These are phyloP conservation scores for Himalopsyche phryganea DNA, from an alignment of 1,140 invertebrate genomes.

Conservation along the genomic window DNA sequence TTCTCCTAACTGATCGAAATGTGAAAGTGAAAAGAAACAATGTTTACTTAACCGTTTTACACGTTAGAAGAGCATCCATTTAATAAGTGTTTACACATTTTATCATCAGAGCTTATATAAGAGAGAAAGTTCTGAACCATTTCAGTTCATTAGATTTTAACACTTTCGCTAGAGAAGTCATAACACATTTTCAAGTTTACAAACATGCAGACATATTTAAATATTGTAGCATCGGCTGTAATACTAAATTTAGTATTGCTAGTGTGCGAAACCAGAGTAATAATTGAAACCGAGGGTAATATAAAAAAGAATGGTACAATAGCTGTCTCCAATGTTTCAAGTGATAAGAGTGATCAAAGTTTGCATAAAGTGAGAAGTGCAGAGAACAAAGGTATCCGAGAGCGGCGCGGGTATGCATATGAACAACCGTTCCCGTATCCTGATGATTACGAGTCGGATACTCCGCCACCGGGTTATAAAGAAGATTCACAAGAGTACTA, in stretches of 20 bases:
- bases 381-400: constrained; percentile 3
- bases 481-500: constrained; percentile 5
- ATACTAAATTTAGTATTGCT: constrained; percentile 3
- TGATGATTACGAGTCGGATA: constrained; percentile 16
- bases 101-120: constrained; percentile 15
- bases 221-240: neutral
- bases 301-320: neutral
- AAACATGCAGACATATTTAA: neutral
- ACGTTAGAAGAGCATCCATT: neutral
- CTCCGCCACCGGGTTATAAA: neutral
- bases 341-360: neutral
- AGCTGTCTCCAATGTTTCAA: neutral
- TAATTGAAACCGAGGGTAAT: neutral
- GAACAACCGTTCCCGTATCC: constrained; percentile 1
- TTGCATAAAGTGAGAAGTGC: neutral
- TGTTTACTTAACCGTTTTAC: neutral
- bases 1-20: too few relatives aligned
- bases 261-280: constrained; percentile 3
- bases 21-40: neutral
- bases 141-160: constrained; percentile 4
- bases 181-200: neutral
- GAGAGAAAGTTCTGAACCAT: constrained; percentile 2
- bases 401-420: constrained; percentile 15
- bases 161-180: constrained; percentile 10
- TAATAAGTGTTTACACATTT: constrained; percentile 5